Evolutionary conservation across 2,113 vertebrate genomes (phyloP).

Genomic region (Leuciscus idus): DNA sequence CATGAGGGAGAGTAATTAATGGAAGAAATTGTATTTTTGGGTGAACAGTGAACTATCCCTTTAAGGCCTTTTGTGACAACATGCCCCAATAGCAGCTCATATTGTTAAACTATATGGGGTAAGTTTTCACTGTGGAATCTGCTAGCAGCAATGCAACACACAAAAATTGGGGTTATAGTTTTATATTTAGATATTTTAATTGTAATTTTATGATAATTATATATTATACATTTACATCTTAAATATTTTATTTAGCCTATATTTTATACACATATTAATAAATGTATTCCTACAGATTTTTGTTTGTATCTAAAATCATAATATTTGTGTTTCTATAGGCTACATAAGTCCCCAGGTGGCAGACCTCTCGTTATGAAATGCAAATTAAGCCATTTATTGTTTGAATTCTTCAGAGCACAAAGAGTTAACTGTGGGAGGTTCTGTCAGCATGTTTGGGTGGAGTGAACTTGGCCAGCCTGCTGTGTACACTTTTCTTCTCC

Average conservation of each 20-base stretch:
- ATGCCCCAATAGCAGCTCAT: neutral
- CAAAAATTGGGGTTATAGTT: too few relatives aligned
- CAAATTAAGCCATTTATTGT: neutral
- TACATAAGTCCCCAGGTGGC: too few relatives aligned
- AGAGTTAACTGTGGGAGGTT: conserved; percentile 74
- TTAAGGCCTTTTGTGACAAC: neutral
- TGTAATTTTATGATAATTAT: too few relatives aligned
- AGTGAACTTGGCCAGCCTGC: conserved; percentile 68
- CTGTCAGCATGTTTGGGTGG: conserved; percentile 71
- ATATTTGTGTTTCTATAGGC: neutral
- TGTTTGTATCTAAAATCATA: neutral
- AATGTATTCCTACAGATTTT: too few relatives aligned
- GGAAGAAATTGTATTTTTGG: too few relatives aligned
- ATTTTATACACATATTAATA: too few relatives aligned
- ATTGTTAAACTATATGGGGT: neutral
- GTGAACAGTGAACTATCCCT: neutral
- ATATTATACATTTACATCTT: too few relatives aligned
- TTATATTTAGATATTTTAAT: too few relatives aligned
- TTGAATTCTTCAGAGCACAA: conserved; percentile 39
- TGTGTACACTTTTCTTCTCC: conserved; percentile 33
- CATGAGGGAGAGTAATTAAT: too few relatives aligned
- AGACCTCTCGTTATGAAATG: neutral
- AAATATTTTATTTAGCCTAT: too few relatives aligned
- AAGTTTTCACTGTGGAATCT: neutral
- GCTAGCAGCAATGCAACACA: neutral